Evolutionary conservation across 2,113 vertebrate genomes (phyloP), one percentile per base, ranked within the genome.

Genomic region (Saimiri boliviensis): DNA sequence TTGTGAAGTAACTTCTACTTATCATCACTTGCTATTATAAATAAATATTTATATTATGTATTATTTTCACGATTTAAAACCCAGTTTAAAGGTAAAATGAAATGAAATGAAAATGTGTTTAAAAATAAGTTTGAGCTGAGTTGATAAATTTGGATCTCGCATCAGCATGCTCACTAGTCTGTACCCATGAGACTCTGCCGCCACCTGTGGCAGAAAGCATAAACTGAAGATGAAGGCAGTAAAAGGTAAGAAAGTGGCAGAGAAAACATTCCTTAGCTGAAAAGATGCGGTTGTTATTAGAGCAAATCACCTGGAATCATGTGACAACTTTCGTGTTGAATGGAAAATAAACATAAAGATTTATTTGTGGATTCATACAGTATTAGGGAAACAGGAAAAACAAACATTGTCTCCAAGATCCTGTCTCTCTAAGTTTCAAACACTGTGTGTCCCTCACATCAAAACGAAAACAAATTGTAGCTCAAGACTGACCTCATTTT

Each of bases 101-200:
- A 89, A 83, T 45, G 60, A 63, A 85, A 82, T 27, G 14, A 80
- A 95, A 91, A 66, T 27, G 9, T 35, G 13, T 87, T 93, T 91
- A 21, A 77, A 71, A 76, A 13, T 56, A 94, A 73, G 86, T 91
- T 68, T 49, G 63, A 47, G 35, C 47, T 80, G 82, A 96, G n/a
- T 58, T 52, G 19, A 91, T 92, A 76, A 76, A 47, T 77, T 91
- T 93, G 73, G 68, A 54, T 94, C 54, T 95, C 70, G 86, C 19
- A 84, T 87, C 90, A 84, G 70, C 47, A 66, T n/a, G 45, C 52
- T 96, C 37, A 40, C 19, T 77, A 1, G 89, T 20, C 60, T 81
- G 94, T 86, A 97, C 96, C 92, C 96, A 95, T 90, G 96, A 93
- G 96, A 97, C 96, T 97, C 96, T 98, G 92, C 95, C 84, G 80